phyloP scores from a whole-genome alignment of 2,888 invertebrate species.

The Sympetrum striolatum region DNA sequence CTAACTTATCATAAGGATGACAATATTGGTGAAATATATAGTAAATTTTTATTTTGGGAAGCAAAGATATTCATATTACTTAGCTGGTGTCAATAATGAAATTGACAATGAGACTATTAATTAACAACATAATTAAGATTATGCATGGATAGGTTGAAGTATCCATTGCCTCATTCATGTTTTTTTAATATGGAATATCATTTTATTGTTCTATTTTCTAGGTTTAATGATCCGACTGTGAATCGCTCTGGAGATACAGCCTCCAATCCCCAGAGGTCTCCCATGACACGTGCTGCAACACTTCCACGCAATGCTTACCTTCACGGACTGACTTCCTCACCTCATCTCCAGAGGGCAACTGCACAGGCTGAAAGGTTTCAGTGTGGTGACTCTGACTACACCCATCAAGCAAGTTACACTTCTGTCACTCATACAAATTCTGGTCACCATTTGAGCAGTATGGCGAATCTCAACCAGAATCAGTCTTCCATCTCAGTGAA shows the following conservation, averaged over 20 bases:
- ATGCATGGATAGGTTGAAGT: too few relatives aligned
- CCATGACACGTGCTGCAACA: conserved; percentile 70
- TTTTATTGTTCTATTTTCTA: conserved; percentile 50
- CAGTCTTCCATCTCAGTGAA: not conserved
- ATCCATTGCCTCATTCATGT: too few relatives aligned
- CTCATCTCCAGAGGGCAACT: not conserved
- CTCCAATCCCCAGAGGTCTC: conserved; percentile 52
- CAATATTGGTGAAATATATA: too few relatives aligned
- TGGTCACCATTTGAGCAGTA: conserved; percentile 12
- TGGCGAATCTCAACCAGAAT: conserved; percentile 5
- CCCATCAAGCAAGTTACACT: not conserved
- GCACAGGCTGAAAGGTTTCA: not conserved
- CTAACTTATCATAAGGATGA: too few relatives aligned
- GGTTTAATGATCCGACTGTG: conserved; percentile 71
- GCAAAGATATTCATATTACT: too few relatives aligned
- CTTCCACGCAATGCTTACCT: conserved; percentile 73
- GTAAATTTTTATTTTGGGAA: too few relatives aligned
- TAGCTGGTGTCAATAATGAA: too few relatives aligned
- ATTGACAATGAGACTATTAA: too few relatives aligned
- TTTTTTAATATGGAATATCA: too few relatives aligned
- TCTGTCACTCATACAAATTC: conserved; percentile 1
- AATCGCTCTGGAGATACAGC: not conserved
- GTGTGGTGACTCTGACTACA: not conserved
- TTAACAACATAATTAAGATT: too few relatives aligned
- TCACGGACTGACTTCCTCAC: conserved; percentile 50